Base-by-base conservation (phyloP, 2,797 vertebrate genomes). In the Zalophus californianus region DNA sequence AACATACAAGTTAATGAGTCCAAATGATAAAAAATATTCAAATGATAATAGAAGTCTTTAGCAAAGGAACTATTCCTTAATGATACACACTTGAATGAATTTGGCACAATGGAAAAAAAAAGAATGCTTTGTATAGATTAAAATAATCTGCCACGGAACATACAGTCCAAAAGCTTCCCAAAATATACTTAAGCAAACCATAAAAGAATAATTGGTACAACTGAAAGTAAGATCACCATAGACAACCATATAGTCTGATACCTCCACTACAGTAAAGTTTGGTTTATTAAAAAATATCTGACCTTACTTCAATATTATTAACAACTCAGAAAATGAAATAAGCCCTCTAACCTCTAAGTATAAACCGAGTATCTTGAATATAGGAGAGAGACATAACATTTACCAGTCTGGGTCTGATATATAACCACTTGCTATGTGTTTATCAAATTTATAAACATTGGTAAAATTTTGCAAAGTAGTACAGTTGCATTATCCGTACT, bases 11-110 rank as follows among this genome's bases (percentile, higher is more conserved):
- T 83, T 41, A 86, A 86, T 7, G 50, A 96, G 79, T 18, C 27
- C 66, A 94, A 87, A 86, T 48, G 3, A 96, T 85, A 56, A 94
- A 96, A 93, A 94, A 73, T 27, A 90, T 86, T 89, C n/a, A 94
- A 91, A 85, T 77, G 23, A 38, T 64, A 96, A 85, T 8, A 82
- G 25, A 10, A 93, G 13, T 94, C 29, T 83, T 89, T 50, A 89
- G 73, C 50, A 95, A 94, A 90, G 56, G 20, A 96, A 50, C 13
- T 82, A 68, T 64, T 85, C 5, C 50, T 83, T 44, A 91, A 1
- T 58, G 50, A 96, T 13, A 64, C 62, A 77, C 23, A 86, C 15
- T 20, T 95, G 58, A 96, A 94, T 86, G 29, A 86, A 97, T 41
- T 68, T 94, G n/a, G 86, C 56, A 75, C 21, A 83, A 0, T 79